Evolutionary conservation across 2,113 vertebrate genomes (phyloP).

Genomic region (Perccottus glenii): DNA sequence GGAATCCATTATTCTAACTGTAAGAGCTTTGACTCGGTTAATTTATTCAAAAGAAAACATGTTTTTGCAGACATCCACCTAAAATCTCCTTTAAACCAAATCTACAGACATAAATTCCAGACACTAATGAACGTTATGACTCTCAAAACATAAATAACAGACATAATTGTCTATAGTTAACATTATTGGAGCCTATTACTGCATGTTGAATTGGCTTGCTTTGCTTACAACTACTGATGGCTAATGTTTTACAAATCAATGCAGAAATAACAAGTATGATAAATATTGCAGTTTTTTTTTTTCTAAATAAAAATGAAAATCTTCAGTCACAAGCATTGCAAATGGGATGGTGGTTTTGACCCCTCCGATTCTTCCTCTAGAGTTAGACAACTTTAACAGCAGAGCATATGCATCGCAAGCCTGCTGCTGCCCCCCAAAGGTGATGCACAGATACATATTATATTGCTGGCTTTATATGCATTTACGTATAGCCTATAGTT

Average conservation of each 20-base stretch:
- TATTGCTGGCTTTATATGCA: neutral
- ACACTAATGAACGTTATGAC: conserved; percentile 26
- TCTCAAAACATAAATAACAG: conserved; percentile 16
- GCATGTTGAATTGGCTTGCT: neutral
- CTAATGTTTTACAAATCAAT: no score
- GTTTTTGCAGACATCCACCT: conserved; percentile 37
- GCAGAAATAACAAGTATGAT: no score
- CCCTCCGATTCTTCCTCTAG: conserved; percentile 40
- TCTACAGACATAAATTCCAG: conserved; percentile 26
- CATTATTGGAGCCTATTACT: neutral
- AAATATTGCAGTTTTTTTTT: no score
- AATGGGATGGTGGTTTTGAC: neutral
- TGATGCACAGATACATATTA: neutral
- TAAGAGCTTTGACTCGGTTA: conserved; percentile 14
- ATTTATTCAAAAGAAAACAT: conserved; percentile 17
- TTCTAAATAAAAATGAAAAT: no score
- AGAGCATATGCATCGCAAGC: conserved; percentile 34
- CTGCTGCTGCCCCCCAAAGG: conserved; percentile 66
- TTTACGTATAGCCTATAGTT: neutral
- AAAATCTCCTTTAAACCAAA: conserved; percentile 32
- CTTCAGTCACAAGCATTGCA: neutral
- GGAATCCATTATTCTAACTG: conserved; percentile 19
- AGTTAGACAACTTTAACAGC: neutral
- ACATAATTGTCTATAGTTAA: conserved; percentile 17
- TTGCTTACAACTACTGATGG: no score